Evolutionary conservation across 2,797 vertebrate species (phyloP), one percentile per base, ranked within the genome.

Genomic region (Melanotaenia maccullochi): DNA sequence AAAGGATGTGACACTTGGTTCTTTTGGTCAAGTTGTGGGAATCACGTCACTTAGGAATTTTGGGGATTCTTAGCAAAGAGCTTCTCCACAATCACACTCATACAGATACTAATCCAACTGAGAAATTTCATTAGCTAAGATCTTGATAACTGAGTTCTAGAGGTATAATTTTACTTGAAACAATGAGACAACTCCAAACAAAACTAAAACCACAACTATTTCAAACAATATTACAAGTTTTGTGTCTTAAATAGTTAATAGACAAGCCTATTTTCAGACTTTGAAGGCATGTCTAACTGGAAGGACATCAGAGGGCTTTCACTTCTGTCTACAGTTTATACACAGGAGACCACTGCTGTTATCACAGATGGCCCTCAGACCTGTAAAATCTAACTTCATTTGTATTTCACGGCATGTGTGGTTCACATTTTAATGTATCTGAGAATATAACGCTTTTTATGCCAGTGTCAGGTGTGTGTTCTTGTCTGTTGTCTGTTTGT

Each of bases 211-310:
- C 85, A 57, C 76, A 85, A 72, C 80, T 24, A 81, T 84, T 80
- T 84, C 73, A 87, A 90, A 88, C 79, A 90, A 82, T 73, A 87
- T 75, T 82, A 73, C 83, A 60, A 73, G 77, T 65, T 84, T 70
- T 32, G 36, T 57, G 76, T 58, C 79, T 76, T 71, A 58, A 66
- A 32, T 55, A 63, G 65, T 69, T 73, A 86, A 87, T 35, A 84
- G 38, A 73, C 63, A 2, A 61, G 70, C 75, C 83, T 83, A 85
- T 78, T 84, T 85, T 71, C 68, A 78, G 73, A 84, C 83, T 82
- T 84, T 76, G 81, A 85, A 85, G 74, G 75, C 85, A 88, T 85
- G 88, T 85, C 81, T 81, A 22, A 56, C 73, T 89, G 87, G 84
- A 92, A 58, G 32, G 75, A 64, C 71, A 83, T 87, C 83, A 42